phyloP scores from a whole-genome alignment of 2,797 vertebrate species.

The Cynodonichthys magdalenae region DNA sequence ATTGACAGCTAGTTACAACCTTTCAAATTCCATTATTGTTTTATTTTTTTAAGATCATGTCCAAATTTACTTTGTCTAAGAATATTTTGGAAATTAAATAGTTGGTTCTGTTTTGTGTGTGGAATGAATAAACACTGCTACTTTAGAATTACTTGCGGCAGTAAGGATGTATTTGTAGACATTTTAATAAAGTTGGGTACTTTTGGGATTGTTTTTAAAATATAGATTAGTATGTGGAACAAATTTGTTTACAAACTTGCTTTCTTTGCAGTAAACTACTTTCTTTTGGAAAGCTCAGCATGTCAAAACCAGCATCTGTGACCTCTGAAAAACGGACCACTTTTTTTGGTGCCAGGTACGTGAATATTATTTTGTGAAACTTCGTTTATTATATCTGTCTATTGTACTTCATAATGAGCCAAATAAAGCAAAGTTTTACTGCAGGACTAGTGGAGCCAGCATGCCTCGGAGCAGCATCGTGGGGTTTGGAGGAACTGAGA shows the following conservation, averaged over 20 bases:
- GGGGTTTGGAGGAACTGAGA: constrained; percentile 89
- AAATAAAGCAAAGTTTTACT: constrained; percentile 1
- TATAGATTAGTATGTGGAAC: neutral
- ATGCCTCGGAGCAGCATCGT: constrained; percentile 87
- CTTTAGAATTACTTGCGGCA: too few species aligned
- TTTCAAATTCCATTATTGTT: neutral
- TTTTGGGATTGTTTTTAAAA: too few species aligned
- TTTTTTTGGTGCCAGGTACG: constrained; percentile 83
- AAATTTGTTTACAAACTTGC: neutral
- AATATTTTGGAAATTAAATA: too few species aligned
- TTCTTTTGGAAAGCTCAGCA: constrained; percentile 87
- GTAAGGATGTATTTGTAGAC: too few species aligned
- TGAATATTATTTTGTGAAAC: constrained; percentile 1
- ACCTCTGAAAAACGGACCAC: constrained; percentile 90
- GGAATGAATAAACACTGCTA: too few species aligned
- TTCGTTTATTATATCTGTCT: neutral
- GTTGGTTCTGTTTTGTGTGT: too few species aligned
- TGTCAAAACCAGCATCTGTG: constrained; percentile 82
- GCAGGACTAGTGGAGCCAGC: constrained; percentile 83
- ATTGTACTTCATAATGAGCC: neutral
- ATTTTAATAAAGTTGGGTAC: too few species aligned
- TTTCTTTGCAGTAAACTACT: constrained; percentile 82
- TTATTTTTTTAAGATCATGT: neutral
- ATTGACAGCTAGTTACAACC: neutral
- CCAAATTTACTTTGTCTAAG: neutral